A percentile compares a stretch with the other conserved stretches of the same genome.
phyloP scores from a whole-genome alignment of 1,140 invertebrate genomes.

The Orussus abietinus region DNA sequence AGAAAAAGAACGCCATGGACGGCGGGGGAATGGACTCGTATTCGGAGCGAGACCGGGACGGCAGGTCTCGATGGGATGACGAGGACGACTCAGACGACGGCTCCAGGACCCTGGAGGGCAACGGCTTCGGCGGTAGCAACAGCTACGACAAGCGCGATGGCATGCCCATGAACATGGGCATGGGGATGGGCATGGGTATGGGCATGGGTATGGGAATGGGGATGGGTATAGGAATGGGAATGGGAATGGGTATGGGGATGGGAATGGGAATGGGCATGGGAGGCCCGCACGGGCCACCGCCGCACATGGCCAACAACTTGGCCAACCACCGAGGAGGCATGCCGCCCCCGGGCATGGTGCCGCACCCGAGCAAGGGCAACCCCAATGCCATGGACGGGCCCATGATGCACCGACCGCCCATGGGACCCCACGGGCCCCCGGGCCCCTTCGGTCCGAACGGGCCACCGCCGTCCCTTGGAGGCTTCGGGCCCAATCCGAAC shows the following conservation, averaged over 20 bases:
- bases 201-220: too few species aligned
- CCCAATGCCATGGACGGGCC: slow-evolving; percentile 27
- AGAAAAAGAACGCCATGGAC: slow-evolving; percentile 24
- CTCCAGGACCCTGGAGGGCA: slow-evolving; percentile 15
- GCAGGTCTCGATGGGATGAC: slow-evolving; percentile 33
- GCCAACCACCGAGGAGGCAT: slow-evolving; percentile 18
- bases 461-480: slow-evolving; percentile 29
- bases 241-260: too few species aligned
- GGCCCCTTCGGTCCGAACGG: slow-evolving; percentile 39
- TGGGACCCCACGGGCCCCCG: slow-evolving; percentile 30
- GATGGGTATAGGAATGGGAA: too few species aligned
- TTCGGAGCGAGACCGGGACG: slow-evolving; percentile 31
- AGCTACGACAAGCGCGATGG: slow-evolving; percentile 37
- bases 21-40: slow-evolving; percentile 27
- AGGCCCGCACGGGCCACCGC: slow-evolving; percentile 1
- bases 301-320: slow-evolving; percentile 26
- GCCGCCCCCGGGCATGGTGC: slow-evolving; percentile 26
- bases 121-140: slow-evolving; percentile 18
- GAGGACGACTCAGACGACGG: slow-evolving; percentile 23
- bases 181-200: too few species aligned
- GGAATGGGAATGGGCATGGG: too few species aligned
- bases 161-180: slow-evolving; percentile 16
- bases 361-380: slow-evolving; percentile 26
- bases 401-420: slow-evolving; percentile 32
- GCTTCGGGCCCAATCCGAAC: slow-evolving; percentile 38